These are phyloP conservation scores for Danio aesculapii DNA, from an alignment of 2,797 vertebrate genomes.

Conservation along the genomic window DNA sequence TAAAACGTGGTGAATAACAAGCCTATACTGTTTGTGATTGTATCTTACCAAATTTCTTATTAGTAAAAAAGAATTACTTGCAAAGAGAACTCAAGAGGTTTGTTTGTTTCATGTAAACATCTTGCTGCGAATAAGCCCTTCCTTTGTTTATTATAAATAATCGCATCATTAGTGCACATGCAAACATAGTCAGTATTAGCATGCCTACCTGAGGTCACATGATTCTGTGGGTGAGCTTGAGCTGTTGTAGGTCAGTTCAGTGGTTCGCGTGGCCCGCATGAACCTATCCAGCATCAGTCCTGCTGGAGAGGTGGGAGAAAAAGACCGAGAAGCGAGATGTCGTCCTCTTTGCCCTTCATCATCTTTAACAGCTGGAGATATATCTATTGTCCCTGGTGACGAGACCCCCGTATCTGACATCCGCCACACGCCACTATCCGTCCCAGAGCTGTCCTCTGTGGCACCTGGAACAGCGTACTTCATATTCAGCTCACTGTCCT, in stretches of 20 bases:
- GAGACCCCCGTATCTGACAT: slow-evolving; percentile 60
- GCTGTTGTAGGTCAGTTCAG: slow-evolving; percentile 67
- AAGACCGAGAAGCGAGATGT: slow-evolving; percentile 32
- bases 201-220: slow-evolving; percentile 87
- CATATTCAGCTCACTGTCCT: slow-evolving; percentile 76
- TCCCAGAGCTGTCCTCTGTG: slow-evolving; percentile 69
- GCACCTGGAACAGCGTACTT: slow-evolving; percentile 69
- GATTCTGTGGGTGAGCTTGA: slow-evolving; percentile 73
- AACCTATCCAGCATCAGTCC: slow-evolving; percentile 67
- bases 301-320: slow-evolving; percentile 50
- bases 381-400: slow-evolving; percentile 63
- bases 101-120: too few relatives aligned
- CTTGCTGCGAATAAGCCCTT: too few relatives aligned
- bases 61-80: too few relatives aligned
- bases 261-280: slow-evolving; percentile 66
- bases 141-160: not conserved
- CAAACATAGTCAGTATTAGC: not conserved
- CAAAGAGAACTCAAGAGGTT: too few relatives aligned
- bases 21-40: too few relatives aligned
- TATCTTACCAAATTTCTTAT: too few relatives aligned
- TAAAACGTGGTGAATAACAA: too few relatives aligned
- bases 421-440: slow-evolving; percentile 69
- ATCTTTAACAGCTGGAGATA: slow-evolving; percentile 58
- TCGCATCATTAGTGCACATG: not conserved
- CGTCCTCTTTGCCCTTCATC: slow-evolving; percentile 45